Evolutionary conservation across 2,888 invertebrate species (phyloP).

Genomic region (Chorisops tibialis): DNA sequence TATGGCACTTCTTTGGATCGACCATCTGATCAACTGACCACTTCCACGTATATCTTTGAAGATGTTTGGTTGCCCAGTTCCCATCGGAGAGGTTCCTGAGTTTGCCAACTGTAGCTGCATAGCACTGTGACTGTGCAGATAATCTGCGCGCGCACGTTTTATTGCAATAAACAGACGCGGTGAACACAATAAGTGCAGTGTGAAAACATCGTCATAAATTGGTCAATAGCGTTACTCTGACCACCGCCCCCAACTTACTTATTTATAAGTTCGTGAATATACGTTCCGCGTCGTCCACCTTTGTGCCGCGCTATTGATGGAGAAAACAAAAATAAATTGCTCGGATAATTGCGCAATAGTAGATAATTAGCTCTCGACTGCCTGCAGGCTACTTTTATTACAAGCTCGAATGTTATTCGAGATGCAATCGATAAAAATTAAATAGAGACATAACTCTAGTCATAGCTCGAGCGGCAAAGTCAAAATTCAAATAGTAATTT

Average conservation of each 20-base stretch:
- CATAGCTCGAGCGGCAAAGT: no score
- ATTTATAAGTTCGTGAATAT: not conserved
- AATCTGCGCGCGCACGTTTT: not conserved
- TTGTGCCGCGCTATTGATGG: conserved; percentile 8
- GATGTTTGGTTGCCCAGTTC: no score
- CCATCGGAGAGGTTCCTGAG: no score
- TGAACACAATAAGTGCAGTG: conserved; percentile 28
- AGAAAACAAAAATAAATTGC: conserved; percentile 24
- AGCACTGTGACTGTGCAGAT: not conserved
- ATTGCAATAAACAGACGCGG: not conserved
- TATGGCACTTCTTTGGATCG: not conserved
- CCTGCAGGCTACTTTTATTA: conserved; percentile 13
- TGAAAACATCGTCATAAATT: conserved; percentile 32
- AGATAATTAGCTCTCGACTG: conserved; percentile 26
- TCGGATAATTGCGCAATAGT: conserved; percentile 23
- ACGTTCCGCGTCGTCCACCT: not conserved
- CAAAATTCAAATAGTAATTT: no score
- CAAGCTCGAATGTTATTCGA: no score
- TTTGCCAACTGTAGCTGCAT: not conserved
- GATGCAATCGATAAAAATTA: no score
- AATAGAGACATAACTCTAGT: no score
- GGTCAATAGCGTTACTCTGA: conserved; percentile 26
- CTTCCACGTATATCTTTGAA: conserved; percentile 5
- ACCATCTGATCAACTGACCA: not conserved
- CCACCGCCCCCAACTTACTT: conserved; percentile 28